phyloP scores from a whole-genome alignment of 2,113 vertebrate genomes.

The Pycnonotus jocosus region DNA sequence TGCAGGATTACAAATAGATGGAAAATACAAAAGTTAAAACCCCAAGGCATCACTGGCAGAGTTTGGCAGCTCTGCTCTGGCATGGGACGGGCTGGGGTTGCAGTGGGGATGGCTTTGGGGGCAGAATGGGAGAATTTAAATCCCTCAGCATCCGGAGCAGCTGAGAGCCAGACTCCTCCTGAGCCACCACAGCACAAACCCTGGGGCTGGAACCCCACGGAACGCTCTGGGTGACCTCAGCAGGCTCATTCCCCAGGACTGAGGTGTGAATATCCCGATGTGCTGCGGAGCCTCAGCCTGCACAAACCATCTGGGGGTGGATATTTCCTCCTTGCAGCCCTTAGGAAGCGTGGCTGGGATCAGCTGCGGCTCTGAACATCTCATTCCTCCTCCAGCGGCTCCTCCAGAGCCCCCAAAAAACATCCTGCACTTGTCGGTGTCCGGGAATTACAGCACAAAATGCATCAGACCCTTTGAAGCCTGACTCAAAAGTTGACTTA shows the following conservation, averaged over 20 bases:
- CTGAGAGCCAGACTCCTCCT: not conserved
- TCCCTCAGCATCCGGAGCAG: not conserved
- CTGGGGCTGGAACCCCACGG: not conserved
- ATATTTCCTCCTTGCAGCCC: not conserved
- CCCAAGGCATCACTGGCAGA: not conserved
- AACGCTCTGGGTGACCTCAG: not conserved
- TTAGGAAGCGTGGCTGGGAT: not conserved
- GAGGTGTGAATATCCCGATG: not conserved
- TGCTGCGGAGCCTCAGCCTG: not conserved
- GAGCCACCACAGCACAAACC: fast-evolving
- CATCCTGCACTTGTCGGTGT: not conserved
- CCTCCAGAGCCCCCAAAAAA: not conserved
- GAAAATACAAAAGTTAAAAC: not conserved
- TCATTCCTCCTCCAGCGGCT: not conserved
- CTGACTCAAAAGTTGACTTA: constrained; percentile 32
- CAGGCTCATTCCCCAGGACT: not conserved
- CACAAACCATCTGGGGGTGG: not conserved
- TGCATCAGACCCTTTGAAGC: not conserved
- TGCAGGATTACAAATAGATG: not conserved
- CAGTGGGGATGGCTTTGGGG: not conserved
- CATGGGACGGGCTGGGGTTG: not conserved
- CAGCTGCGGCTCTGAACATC: not conserved
- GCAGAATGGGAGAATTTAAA: not conserved
- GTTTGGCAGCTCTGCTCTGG: constrained; percentile 49
- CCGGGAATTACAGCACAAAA: not conserved